Conservation (phyloP, 2,888 invertebrate species). For the Epirrita christyi region DNA sequence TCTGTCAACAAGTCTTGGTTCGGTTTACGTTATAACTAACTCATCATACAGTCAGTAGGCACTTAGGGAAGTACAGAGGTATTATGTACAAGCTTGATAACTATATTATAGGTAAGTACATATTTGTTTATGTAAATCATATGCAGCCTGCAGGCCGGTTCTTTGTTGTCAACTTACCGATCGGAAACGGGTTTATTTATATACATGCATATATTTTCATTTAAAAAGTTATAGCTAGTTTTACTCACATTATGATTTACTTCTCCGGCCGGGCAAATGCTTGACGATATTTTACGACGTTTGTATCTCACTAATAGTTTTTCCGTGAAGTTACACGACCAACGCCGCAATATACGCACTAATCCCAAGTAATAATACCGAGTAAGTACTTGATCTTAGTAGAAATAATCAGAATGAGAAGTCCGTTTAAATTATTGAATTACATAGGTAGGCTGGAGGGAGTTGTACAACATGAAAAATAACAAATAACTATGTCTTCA, state of each 20-base stretch:
- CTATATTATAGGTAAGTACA: background rate
- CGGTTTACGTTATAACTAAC: no score
- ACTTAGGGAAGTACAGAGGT: no score
- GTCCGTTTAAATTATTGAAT: background rate
- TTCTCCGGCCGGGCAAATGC: slow-evolving; percentile 4
- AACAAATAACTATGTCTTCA: background rate
- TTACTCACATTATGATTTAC: slow-evolving; percentile 34
- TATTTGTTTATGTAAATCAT: background rate
- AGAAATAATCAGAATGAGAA: slow-evolving; percentile 3
- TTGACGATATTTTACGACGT: slow-evolving; percentile 12
- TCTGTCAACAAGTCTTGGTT: no score
- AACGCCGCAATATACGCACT: background rate
- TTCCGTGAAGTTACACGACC: slow-evolving; percentile 5
- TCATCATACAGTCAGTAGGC: no score
- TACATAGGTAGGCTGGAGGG: background rate
- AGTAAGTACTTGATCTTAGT: slow-evolving; percentile 2
- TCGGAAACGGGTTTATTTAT: slow-evolving; percentile 20
- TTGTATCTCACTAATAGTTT: slow-evolving; percentile 4
- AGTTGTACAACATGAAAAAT: background rate
- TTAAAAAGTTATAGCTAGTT: background rate
- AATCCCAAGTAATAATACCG: background rate
- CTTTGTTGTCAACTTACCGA: slow-evolving; percentile 21
- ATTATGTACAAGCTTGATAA: no score
- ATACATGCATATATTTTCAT: background rate
- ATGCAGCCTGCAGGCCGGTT: slow-evolving; percentile 10